These are phyloP conservation scores for Lepidostoma basale DNA, from an alignment of 1,140 invertebrate genomes.

Conservation along the genomic window DNA sequence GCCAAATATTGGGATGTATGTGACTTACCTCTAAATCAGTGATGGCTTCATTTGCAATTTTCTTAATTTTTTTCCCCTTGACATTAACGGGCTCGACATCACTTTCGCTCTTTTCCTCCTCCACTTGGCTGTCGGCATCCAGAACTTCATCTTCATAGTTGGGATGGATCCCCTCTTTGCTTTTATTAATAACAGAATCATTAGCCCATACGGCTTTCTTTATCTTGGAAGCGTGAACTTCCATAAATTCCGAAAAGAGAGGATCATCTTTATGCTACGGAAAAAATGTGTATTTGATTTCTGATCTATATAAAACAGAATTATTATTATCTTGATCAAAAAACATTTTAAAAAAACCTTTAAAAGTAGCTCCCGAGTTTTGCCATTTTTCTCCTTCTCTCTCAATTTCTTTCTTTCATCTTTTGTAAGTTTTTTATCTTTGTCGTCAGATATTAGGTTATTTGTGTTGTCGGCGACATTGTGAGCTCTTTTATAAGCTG, in stretches of 20 bases:
- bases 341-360: conserved; percentile 56
- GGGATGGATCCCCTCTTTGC: conserved; percentile 38
- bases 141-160: conserved; percentile 41
- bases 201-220: conserved; percentile 74
- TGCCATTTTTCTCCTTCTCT: conserved; percentile 58
- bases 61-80: conserved; percentile 51
- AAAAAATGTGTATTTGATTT: conserved; percentile 51
- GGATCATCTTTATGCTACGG: conserved; percentile 91
- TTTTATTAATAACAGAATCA: conserved; percentile 57
- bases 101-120: conserved; percentile 48
- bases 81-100: conserved; percentile 48
- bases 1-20: background rate
- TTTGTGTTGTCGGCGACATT: conserved; percentile 44
- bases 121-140: conserved; percentile 43
- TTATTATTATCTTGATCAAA: background rate
- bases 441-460: conserved; percentile 37
- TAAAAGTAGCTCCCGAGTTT: conserved; percentile 69
- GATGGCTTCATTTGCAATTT: conserved; percentile 69
- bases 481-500: conserved; percentile 65
- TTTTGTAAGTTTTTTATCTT: conserved; percentile 33
- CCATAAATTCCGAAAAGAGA: conserved; percentile 86
- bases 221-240: conserved; percentile 70
- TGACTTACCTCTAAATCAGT: conserved; percentile 73
- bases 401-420: conserved; percentile 55
- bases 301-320: background rate